phyloP scores from a whole-genome alignment of 2,113 vertebrate genomes.

The Sylvietta virens region DNA sequence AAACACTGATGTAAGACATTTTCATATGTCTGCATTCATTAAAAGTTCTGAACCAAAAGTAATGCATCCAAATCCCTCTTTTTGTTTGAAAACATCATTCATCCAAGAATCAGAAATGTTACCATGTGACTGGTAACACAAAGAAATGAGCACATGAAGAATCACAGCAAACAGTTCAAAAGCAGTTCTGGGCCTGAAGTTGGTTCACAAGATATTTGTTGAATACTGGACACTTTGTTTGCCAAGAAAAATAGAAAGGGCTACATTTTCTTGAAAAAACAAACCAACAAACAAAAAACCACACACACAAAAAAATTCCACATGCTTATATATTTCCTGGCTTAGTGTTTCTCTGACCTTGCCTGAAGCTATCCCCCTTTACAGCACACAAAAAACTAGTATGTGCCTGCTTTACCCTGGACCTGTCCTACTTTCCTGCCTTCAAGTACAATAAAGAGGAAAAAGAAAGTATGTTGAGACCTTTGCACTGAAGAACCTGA shows the following conservation, averaged over 20 bases:
- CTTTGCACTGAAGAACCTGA: neutral
- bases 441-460: neutral
- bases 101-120: constrained; percentile 38
- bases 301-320: too few species aligned
- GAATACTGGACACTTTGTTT: constrained; percentile 7
- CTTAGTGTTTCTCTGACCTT: neutral
- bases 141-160: constrained; percentile 7
- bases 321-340: neutral
- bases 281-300: neutral
- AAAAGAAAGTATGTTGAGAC: neutral
- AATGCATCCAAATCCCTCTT: constrained; percentile 1
- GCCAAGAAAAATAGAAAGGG: neutral
- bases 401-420: neutral
- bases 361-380: neutral
- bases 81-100: constrained; percentile 35
- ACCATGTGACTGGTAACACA: neutral
- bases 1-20: neutral
- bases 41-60: constrained; percentile 23
- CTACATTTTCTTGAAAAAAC: neutral
- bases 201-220: neutral
- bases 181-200: neutral
- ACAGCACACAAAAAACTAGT: neutral
- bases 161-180: constrained; percentile 4
- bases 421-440: neutral
- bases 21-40: neutral